Conservation (phyloP, 1,140 invertebrate genomes). For the Campoletis sonorensis region DNA sequence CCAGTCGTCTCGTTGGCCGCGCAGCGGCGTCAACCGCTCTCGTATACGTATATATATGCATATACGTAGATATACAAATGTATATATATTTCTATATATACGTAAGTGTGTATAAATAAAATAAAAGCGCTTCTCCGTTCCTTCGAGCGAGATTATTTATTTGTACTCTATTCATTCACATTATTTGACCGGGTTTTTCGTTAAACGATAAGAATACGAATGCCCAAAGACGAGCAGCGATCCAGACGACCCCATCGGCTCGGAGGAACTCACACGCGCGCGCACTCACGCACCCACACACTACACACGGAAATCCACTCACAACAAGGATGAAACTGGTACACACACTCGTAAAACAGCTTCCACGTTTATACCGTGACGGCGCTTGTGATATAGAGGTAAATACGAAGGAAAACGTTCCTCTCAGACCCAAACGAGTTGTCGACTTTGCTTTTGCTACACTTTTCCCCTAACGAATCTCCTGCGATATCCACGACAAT, state of each 20-base stretch:
- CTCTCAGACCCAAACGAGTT: no score
- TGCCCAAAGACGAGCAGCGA: conserved; percentile 2
- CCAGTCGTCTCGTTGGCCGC: not conserved
- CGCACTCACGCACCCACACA: conserved; percentile 17
- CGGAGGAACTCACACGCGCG: not conserved
- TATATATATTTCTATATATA: not conserved
- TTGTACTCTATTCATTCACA: conserved; percentile 40
- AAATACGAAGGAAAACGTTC: not conserved
- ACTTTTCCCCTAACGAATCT: not conserved
- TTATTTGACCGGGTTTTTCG: conserved; percentile 12
- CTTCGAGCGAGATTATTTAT: not conserved
- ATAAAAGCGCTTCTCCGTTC: not conserved
- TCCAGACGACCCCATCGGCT: conserved; percentile 23
- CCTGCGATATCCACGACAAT: conserved; percentile 1
- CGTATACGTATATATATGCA: conserved; percentile 18
- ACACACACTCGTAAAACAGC: conserved; percentile 2
- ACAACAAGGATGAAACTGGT: conserved; percentile 13
- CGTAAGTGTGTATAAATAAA: not conserved
- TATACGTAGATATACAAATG: not conserved
- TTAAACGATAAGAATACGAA: conserved; percentile 19
- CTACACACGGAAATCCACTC: not conserved
- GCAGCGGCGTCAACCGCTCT: conserved; percentile 33
- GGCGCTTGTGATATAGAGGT: not conserved
- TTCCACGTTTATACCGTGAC: conserved; percentile 11
- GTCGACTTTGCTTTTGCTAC: no score